phyloP scores from a whole-genome alignment of 2,113 vertebrate species.

The Ifrita kowaldi region DNA sequence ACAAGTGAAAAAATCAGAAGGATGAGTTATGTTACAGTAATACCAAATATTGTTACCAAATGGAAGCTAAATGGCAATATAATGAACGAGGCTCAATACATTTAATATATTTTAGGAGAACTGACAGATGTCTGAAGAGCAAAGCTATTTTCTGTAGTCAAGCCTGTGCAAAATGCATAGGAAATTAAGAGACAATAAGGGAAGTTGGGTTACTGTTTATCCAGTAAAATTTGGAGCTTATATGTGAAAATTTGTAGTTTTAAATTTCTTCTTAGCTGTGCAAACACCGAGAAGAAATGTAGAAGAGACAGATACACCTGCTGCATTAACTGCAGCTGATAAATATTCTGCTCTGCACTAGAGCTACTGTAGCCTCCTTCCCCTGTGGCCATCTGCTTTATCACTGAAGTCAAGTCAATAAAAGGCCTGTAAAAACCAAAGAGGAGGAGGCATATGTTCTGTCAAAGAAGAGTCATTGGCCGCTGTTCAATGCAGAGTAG shows the following conservation, averaged over 20 bases:
- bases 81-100: background rate
- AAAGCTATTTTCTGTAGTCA: background rate
- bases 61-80: background rate
- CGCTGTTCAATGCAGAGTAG: background rate
- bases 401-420: slow-evolving; percentile 35
- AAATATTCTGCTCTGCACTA: background rate
- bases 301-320: background rate
- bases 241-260: background rate
- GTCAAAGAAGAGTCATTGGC: background rate
- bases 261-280: background rate
- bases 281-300: background rate
- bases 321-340: background rate
- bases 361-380: background rate
- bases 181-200: background rate
- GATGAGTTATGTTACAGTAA: background rate
- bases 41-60: background rate
- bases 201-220: background rate
- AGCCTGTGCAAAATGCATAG: background rate
- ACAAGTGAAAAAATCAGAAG: background rate
- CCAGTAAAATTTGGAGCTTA: background rate
- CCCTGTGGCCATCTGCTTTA: slow-evolving; percentile 28
- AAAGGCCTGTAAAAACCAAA: slow-evolving; percentile 17
- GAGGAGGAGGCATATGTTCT: background rate
- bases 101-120: background rate
- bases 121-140: background rate